Percentiles rank a stretch among this genome's conserved stretches.
Evolutionary conservation across 92 coral and sea anemone species (phyloP).

Genomic region (Bergia sp.): DNA sequence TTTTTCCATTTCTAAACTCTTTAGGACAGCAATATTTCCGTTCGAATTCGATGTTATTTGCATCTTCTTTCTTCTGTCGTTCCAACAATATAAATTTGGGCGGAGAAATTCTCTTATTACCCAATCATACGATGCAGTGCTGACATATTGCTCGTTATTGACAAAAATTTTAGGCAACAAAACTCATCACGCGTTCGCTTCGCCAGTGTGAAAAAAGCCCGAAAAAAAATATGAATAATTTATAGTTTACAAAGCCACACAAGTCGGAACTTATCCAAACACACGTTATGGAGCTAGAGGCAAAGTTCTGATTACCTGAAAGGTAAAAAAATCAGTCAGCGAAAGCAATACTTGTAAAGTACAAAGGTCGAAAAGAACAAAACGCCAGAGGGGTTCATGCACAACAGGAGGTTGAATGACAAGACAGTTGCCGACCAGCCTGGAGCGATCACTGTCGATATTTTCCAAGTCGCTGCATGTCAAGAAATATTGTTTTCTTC

Average conservation of each 20-base stretch:
- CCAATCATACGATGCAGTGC: slow-evolving; percentile 41
- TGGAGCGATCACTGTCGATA: neutral
- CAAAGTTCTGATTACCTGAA: neutral
- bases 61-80: neutral
- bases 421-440: neutral
- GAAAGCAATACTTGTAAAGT: neutral
- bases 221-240: slow-evolving; percentile 24
- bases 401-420: neutral
- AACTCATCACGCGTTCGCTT: slow-evolving; percentile 17
- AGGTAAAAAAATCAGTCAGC: neutral
- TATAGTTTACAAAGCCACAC: neutral
- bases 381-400: neutral
- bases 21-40: neutral
- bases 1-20: neutral
- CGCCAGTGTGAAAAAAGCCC: neutral
- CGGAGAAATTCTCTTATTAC: slow-evolving; percentile 41
- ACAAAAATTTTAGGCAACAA: neutral
- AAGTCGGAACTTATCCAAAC: neutral
- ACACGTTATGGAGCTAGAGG: neutral
- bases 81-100: slow-evolving; percentile 5
- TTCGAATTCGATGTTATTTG: neutral
- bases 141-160: slow-evolving; percentile 24
- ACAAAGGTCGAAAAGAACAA: slow-evolving; percentile 24
- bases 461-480: slow-evolving; percentile 21
- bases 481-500: neutral